Percentiles rank a stretch among this genome's conserved stretches.
Conservation (phyloP, 2,888 invertebrate genomes). For the Leucophenga montana region DNA sequence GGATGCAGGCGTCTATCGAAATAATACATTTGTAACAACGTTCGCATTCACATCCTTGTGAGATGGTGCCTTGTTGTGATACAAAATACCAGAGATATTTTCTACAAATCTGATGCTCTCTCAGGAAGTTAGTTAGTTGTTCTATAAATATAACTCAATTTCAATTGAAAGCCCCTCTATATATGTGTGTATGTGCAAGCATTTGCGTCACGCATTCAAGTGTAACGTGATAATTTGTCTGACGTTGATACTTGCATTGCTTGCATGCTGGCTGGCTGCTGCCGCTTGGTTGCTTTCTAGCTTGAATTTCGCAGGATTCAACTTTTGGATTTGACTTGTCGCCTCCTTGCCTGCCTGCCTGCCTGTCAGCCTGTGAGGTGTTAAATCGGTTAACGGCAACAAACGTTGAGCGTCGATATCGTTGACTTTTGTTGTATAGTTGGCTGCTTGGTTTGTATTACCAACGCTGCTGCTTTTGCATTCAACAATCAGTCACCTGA, state of each 20-base stretch:
- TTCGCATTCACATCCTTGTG: no score
- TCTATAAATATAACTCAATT: no score
- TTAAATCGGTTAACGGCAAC: no score
- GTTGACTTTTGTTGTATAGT: conserved; percentile 21
- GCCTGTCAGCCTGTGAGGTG: background rate
- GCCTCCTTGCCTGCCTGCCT: conserved; percentile 6
- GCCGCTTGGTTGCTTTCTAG: conserved; percentile 30
- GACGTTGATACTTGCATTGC: conserved; percentile 52
- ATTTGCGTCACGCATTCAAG: conserved; percentile 65
- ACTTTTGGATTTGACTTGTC: conserved; percentile 30
- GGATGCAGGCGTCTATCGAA: no score
- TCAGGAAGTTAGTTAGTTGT: no score
- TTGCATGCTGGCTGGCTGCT: conserved; percentile 45
- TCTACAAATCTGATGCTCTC: no score
- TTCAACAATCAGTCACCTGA: conserved; percentile 66
- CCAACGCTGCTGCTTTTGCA: conserved; percentile 44
- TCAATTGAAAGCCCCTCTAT: background rate
- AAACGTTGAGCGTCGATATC: no score
- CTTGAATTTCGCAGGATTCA: conserved; percentile 46
- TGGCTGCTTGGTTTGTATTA: background rate
- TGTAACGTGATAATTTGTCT: conserved; percentile 70
- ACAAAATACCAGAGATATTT: no score
- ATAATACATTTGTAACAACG: no score
- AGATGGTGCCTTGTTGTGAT: no score
- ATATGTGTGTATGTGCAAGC: conserved; percentile 12